Evolutionary conservation across 2,797 vertebrate species (phyloP), one percentile per base, ranked within the genome.

Genomic region (Spinibarbus caldwelli): DNA sequence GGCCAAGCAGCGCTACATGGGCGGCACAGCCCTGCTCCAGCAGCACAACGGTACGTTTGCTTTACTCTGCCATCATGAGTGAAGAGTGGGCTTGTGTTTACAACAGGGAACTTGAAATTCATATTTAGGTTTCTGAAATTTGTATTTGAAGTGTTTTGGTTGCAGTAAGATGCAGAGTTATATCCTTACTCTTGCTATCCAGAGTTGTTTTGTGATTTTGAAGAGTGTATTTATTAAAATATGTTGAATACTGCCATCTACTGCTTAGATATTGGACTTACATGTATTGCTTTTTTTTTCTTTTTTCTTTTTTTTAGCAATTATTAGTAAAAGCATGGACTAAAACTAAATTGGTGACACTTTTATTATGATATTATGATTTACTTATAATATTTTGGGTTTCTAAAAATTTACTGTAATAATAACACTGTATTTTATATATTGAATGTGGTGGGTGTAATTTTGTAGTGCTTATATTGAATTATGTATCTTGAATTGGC

Each of bases 1-100:
- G 1, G 97, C 97, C 91, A 97, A 97, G 92, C 92, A 92, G 3
- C 96, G 97, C 64, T 96, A 96, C 89, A 89, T 1, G 0, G 96
- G 95, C 0, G 98, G 98, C 41, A 92, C 82, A 7, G 93, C 95
- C 85, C 94, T 98, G 17, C 95, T 99, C 34, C 90, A 23, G 84
- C 93, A 91, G 31, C 90, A 94, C 0, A 89, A 94, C 10, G 97
- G 97, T 99, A 88, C 85, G 88, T 68, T 11, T 45, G 29, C 8
- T 73, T 38, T 45, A 19, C 1, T 17, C 9, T 23, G 23, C 26
- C 31, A 15, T 76, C 34, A 38, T 21, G 52, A 64, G 26, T 52
- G 59, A 38, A 29, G 36, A 31, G 70, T 47, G 19, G 6, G 17
- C 10, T 34, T 19, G 7, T 3, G 9, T 19, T 70, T n/a, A 73